Evolutionary conservation across 2,797 vertebrate genomes (phyloP).

Genomic region (Triplophysa bombifrons): DNA sequence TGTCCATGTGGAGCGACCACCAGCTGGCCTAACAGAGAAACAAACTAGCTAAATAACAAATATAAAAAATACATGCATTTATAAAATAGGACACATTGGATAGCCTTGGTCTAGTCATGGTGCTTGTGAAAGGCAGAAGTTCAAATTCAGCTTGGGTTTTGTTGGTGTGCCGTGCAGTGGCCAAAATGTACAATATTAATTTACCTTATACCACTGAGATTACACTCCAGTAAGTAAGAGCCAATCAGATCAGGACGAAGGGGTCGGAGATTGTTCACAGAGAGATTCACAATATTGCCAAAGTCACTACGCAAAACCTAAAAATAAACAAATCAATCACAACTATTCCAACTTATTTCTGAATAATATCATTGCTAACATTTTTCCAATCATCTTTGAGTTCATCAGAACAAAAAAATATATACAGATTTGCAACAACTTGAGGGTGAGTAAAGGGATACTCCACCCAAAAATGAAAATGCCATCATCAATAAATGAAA

Average conservation of each 20-base stretch:
- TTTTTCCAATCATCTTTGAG: no score
- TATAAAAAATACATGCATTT: neutral
- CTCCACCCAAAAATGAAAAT: no score
- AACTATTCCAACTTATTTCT: no score
- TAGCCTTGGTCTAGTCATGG: neutral
- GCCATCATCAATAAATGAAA: neutral
- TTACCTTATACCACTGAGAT: constrained; percentile 86
- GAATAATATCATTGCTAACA: no score
- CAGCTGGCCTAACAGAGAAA: constrained; percentile 81
- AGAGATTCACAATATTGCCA: constrained; percentile 77
- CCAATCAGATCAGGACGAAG: constrained; percentile 76
- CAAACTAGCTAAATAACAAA: neutral
- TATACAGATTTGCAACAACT: no score
- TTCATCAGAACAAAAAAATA: no score
- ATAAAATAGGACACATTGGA: neutral
- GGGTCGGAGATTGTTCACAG: constrained; percentile 75
- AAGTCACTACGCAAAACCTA: constrained; percentile 89
- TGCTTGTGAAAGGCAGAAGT: neutral
- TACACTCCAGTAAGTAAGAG: constrained; percentile 82
- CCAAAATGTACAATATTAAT: neutral
- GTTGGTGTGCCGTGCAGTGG: neutral
- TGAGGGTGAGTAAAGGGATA: no score
- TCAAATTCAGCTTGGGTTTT: neutral
- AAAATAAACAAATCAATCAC: neutral
- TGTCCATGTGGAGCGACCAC: constrained; percentile 87